Evolutionary conservation across 2,113 vertebrate genomes (phyloP).

Genomic region (Bubo blakistoni): DNA sequence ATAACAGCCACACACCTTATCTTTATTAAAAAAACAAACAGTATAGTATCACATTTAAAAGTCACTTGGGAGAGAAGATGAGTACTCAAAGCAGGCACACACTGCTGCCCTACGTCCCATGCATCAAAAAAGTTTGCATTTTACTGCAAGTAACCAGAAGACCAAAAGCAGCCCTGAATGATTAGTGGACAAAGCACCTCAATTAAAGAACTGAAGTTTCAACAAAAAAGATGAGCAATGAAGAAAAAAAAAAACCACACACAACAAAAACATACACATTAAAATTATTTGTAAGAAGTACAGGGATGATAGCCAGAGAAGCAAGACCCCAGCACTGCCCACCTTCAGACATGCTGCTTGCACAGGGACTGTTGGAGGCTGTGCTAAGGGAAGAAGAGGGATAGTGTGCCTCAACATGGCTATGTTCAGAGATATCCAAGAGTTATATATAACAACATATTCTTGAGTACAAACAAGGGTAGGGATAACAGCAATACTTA

Average conservation of each 20-base stretch:
- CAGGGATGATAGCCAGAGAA: background rate
- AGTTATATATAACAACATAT: background rate
- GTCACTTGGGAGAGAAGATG: background rate
- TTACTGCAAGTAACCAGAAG: background rate
- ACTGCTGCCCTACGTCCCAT: background rate
- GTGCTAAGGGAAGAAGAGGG: background rate
- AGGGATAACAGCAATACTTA: background rate
- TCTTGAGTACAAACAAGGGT: background rate
- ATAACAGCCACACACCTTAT: background rate
- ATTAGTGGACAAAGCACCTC: background rate
- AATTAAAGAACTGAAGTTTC: background rate
- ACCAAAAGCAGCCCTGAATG: background rate
- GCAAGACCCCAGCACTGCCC: background rate
- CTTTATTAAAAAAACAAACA: background rate
- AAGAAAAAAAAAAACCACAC: background rate
- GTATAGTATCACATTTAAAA: background rate
- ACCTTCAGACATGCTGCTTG: background rate
- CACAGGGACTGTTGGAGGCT: background rate
- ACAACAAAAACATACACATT: fast-evolving
- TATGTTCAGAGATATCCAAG: background rate
- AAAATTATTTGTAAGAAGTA: background rate
- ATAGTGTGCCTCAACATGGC: background rate
- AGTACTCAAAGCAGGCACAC: background rate
- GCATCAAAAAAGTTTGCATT: background rate
- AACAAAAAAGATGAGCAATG: background rate